A percentile compares a stretch with the other conserved stretches of the same genome.
Conservation (phyloP, 2,113 vertebrate genomes). For the Jacana jacana region DNA sequence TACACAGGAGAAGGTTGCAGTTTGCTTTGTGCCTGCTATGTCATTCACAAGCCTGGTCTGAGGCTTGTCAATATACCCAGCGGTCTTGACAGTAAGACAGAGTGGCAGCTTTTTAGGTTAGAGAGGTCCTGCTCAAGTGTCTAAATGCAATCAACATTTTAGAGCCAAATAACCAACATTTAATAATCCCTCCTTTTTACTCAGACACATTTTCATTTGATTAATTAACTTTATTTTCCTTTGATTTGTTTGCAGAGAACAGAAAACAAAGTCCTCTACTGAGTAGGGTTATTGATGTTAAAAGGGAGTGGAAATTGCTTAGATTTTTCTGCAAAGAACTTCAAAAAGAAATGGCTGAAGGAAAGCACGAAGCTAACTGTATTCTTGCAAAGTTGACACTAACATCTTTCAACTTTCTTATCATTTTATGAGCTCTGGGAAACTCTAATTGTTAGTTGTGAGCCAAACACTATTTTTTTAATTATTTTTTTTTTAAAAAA, state of each 20-base stretch:
- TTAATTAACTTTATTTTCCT: conserved; percentile 56
- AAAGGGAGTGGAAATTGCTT: conserved; percentile 38
- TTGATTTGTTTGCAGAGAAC: conserved; percentile 48
- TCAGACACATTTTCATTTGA: not conserved
- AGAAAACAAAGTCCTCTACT: not conserved
- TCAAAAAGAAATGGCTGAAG: conserved; percentile 22
- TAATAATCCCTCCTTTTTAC: not conserved
- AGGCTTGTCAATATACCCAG: not conserved
- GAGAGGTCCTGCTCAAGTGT: not conserved
- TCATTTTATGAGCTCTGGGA: not conserved
- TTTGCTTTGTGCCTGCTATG: conserved; percentile 41
- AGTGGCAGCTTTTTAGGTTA: not conserved
- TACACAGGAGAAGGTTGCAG: not conserved
- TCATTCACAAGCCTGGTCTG: conserved; percentile 3
- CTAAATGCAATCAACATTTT: not conserved
- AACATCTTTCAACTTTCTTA: conserved; percentile 28
- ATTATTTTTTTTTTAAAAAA: not conserved
- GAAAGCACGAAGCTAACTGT: conserved; percentile 1
- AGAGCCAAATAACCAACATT: not conserved
- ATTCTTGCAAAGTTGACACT: not conserved
- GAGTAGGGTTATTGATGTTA: not conserved
- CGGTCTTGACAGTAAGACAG: not conserved
- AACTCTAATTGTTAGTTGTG: not conserved
- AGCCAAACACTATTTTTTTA: not conserved
- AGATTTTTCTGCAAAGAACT: conserved; percentile 12